phyloP scores from a whole-genome alignment of 2,888 invertebrate genomes.

The Pseudanteris insignis region DNA sequence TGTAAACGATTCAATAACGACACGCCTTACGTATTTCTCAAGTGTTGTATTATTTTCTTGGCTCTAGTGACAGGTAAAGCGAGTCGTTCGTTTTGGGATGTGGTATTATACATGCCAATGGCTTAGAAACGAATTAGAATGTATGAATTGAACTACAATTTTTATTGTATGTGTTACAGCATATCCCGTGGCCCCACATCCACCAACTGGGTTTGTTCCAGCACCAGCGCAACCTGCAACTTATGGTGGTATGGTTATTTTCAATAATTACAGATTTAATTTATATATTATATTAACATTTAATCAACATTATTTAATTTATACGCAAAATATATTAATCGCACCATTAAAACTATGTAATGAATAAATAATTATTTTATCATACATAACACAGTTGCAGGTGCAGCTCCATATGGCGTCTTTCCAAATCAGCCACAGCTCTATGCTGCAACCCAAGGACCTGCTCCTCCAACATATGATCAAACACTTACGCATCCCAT shows the following conservation, averaged over 20 bases:
- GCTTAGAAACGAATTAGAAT: slow-evolving; percentile 46
- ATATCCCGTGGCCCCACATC: slow-evolving; percentile 65
- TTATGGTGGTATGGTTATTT: slow-evolving; percentile 64
- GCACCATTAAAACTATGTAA: too few relatives aligned
- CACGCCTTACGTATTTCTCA: slow-evolving; percentile 46
- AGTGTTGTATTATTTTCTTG: slow-evolving; percentile 43
- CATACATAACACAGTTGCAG: too few relatives aligned
- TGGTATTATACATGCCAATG: slow-evolving; percentile 62
- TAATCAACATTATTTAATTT: too few relatives aligned
- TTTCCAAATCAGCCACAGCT: slow-evolving; percentile 71
- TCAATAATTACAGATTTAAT: too few relatives aligned
- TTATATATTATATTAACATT: too few relatives aligned
- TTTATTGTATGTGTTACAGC: slow-evolving; percentile 63
- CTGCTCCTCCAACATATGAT: slow-evolving; percentile 72
- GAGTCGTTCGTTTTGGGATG: slow-evolving; percentile 54
- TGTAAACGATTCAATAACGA: slow-evolving; percentile 48
- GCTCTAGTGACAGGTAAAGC: slow-evolving; percentile 46
- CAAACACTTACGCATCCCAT: slow-evolving; percentile 75
- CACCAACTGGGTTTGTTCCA: slow-evolving; percentile 65
- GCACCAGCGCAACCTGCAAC: slow-evolving; percentile 63
- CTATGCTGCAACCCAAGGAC: slow-evolving; percentile 75
- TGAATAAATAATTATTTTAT: too few relatives aligned
- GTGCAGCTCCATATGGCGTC: slow-evolving; percentile 72
- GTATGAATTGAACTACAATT: slow-evolving; percentile 24
- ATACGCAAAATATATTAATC: too few relatives aligned